Evolutionary conservation across 2,113 vertebrate genomes (phyloP).

Genomic region (Hippocampus barbouri): DNA sequence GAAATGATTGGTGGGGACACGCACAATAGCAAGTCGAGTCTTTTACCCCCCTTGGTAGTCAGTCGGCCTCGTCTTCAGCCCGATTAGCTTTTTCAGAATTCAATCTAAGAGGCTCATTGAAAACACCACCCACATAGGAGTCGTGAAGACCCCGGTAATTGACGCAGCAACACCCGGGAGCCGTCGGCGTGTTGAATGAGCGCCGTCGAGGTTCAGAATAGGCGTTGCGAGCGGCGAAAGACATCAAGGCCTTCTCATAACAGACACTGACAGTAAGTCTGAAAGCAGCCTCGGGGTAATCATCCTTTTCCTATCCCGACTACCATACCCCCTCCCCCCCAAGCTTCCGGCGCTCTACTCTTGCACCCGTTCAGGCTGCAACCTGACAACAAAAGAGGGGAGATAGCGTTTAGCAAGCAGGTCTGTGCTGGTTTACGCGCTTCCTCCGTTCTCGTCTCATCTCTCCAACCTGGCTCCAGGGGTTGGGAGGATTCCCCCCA

Average conservation of each 20-base stretch:
- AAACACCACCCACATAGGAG: slow-evolving; percentile 17
- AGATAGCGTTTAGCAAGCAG: slow-evolving; percentile 61
- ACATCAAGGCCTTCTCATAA: slow-evolving; percentile 57
- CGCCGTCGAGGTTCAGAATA: slow-evolving; percentile 45
- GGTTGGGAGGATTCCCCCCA: slow-evolving; percentile 23
- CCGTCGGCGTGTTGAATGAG: slow-evolving; percentile 27
- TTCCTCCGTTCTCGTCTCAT: background rate
- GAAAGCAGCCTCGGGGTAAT: slow-evolving; percentile 64
- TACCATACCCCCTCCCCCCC: slow-evolving; percentile 10
- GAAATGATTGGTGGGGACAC: slow-evolving; percentile 52
- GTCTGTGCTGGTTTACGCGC: slow-evolving; percentile 58
- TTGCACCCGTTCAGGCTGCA: slow-evolving; percentile 52
- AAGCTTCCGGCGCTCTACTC: slow-evolving; percentile 51
- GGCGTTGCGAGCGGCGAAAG: slow-evolving; percentile 24
- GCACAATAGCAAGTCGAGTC: slow-evolving; percentile 39
- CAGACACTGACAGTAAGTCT: slow-evolving; percentile 55
- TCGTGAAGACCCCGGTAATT: slow-evolving; percentile 14
- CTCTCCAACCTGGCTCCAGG: slow-evolving; percentile 33
- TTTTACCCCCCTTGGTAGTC: slow-evolving; percentile 13
- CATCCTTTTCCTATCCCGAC: slow-evolving; percentile 31
- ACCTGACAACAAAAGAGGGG: slow-evolving; percentile 64
- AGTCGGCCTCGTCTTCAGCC: slow-evolving; percentile 19
- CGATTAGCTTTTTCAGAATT: slow-evolving; percentile 17
- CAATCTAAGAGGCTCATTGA: slow-evolving; percentile 34
- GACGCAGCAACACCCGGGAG: slow-evolving; percentile 13